Conservation (phyloP, 2,888 invertebrate genomes). For the Erebia epiphron region DNA sequence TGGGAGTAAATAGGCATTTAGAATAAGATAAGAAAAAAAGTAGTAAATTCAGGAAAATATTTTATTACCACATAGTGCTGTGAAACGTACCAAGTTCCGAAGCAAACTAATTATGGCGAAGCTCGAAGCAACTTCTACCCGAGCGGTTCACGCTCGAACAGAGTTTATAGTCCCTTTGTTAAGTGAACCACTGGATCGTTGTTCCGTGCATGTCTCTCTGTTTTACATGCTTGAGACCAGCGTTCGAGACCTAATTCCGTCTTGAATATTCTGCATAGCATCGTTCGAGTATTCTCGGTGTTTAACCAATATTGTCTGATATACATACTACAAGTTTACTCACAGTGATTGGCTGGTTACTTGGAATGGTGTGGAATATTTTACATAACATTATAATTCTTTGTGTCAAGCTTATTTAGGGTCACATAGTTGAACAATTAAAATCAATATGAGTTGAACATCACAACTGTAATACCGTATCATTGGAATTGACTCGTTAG, state of each 20-base stretch:
- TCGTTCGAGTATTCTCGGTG: background rate
- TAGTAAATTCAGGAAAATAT: background rate
- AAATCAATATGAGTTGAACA: too few species aligned
- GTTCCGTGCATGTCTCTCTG: background rate
- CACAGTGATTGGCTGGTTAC: background rate
- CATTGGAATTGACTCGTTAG: too few species aligned
- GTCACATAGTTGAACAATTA: too few species aligned
- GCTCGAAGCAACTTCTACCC: conserved; percentile 1
- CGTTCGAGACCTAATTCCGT: conserved; percentile 7
- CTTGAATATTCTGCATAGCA: background rate
- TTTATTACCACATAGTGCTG: background rate
- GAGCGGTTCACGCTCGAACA: conserved; percentile 30
- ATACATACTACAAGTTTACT: conserved; percentile 1
- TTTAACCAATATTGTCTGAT: background rate
- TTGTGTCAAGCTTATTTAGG: background rate
- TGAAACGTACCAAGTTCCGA: background rate
- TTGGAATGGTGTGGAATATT: background rate
- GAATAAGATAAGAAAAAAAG: background rate
- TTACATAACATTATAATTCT: background rate
- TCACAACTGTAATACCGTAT: too few species aligned
- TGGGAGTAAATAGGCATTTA: background rate
- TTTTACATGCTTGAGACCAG: conserved; percentile 7
- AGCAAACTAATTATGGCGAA: conserved; percentile 19
- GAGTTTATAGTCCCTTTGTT: conserved; percentile 23
- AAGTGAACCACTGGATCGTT: background rate